phyloP scores from a whole-genome alignment of 2,113 vertebrate genomes.

The Hassar affinis region DNA sequence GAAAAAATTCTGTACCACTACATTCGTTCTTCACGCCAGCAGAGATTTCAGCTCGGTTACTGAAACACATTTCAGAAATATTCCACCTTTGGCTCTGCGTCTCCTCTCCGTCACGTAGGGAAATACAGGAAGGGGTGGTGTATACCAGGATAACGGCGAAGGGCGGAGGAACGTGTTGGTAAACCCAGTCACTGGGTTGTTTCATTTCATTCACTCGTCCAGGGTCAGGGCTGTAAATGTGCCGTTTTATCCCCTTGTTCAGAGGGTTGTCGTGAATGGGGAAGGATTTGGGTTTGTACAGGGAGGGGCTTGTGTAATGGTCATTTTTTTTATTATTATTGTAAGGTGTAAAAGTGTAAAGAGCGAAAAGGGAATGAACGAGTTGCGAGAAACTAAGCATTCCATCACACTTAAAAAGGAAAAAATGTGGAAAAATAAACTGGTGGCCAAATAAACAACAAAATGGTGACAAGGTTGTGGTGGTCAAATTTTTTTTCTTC shows the following conservation, averaged over 20 bases:
- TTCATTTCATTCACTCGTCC: conserved; percentile 35
- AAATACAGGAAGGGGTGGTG: background rate
- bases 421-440: conserved; percentile 74
- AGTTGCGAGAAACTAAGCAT: conserved; percentile 70
- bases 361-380: conserved; percentile 33
- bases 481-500: background rate
- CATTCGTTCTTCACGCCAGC: conserved; percentile 61
- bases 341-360: conserved; percentile 19
- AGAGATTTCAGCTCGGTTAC: conserved; percentile 68
- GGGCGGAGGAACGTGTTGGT: background rate
- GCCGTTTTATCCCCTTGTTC: conserved; percentile 43
- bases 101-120: conserved; percentile 28
- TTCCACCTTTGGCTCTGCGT: conserved; percentile 55
- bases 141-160: background rate
- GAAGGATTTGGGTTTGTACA: conserved; percentile 22
- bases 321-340: conserved; percentile 28
- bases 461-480: conserved; percentile 71
- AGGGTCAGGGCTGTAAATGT: conserved; percentile 47
- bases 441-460: conserved; percentile 93
- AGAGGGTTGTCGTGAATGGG: conserved; percentile 9
- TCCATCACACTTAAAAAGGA: conserved; percentile 76
- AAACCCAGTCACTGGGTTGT: conserved; percentile 27
- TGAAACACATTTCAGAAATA: conserved; percentile 56
- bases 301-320: conserved; percentile 7
- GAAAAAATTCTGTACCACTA: conserved; percentile 62